Conservation (phyloP, 2,888 invertebrate species). For the Sphecodes monilicornis region DNA sequence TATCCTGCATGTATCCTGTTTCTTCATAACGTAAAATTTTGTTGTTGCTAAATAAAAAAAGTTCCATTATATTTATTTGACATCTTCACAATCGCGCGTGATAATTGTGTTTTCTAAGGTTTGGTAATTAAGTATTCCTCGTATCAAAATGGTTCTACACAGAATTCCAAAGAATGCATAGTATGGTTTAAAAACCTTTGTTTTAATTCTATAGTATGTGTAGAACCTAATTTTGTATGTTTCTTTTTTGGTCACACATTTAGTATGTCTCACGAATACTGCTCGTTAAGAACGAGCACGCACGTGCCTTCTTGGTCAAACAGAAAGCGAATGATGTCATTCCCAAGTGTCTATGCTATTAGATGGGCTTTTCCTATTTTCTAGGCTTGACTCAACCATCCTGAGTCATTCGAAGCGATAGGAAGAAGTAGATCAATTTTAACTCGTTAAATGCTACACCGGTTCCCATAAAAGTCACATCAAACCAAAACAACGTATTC, state of each 20-base stretch:
- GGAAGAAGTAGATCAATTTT: background rate
- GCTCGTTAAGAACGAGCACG: background rate
- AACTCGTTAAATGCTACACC: background rate
- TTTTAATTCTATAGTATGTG: no score
- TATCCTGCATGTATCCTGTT: no score
- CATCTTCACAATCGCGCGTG: no score
- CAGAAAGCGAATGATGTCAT: background rate
- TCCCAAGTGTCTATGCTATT: background rate
- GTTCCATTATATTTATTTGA: no score
- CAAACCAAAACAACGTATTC: background rate
- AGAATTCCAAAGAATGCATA: background rate
- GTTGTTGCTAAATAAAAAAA: no score
- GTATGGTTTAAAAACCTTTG: background rate
- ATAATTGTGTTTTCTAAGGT: background rate
- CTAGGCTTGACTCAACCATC: background rate
- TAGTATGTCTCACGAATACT: background rate
- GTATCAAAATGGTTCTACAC: no score
- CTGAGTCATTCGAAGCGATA: background rate
- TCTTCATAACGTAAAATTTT: no score
- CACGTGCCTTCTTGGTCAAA: background rate
- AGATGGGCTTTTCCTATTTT: conserved; percentile 1
- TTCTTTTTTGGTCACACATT: background rate
- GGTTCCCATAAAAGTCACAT: background rate
- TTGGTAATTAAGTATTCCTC: no score
- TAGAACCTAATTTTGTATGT: background rate